Evolutionary conservation across 2,888 invertebrate genomes (phyloP), one percentile per base, ranked within the genome.

Genomic region (Atrina japonica): DNA sequence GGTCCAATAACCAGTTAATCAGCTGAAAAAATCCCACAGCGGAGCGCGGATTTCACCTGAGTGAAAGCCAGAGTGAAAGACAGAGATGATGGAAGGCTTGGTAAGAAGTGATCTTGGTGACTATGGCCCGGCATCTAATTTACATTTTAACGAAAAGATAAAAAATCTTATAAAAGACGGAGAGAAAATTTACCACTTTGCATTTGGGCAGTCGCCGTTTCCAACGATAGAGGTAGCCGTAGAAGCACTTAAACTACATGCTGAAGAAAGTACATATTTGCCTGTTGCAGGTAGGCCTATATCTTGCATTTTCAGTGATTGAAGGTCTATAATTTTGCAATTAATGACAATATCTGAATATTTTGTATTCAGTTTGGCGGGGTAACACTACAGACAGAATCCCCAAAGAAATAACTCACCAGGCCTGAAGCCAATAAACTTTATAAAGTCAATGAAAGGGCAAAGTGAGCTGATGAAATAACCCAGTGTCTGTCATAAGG

Each of bases 131-230:
- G 88, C 88, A 0, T 79, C 84, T 16, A 88, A 87, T 70, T 76
- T 87, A 11, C 67, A 75, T 23, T 78, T 87, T 50, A 88, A 88
- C 59, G 87, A 88, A 70, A 77, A 80, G 47, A 83, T 88, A 7
- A 83, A 80, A 58, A 72, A 82, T 14, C 61, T 84, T 66, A 83
- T 84, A 45, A 69, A 74, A 40, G 77, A 73, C n/a, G 90, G 90
- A 7, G 50, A 77, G 27, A 77, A 75, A 3, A 77, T 90, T 27
- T 86, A 87, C 67, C 89, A 89, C 63, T 88, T 90, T 61, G 89
- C 84, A 2, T 90, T 90, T 67, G 90, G 90, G 2, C 89, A 90
- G 74, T 86, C 90, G 0, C 90, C 90, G 0, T 90, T 90, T 65
- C 89, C 89, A 0, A 78, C 89, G 0, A 73, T 87, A 43, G 82